Evolutionary conservation across 1,140 invertebrate genomes (phyloP).

Genomic region (Drosophila malerkotliana): DNA sequence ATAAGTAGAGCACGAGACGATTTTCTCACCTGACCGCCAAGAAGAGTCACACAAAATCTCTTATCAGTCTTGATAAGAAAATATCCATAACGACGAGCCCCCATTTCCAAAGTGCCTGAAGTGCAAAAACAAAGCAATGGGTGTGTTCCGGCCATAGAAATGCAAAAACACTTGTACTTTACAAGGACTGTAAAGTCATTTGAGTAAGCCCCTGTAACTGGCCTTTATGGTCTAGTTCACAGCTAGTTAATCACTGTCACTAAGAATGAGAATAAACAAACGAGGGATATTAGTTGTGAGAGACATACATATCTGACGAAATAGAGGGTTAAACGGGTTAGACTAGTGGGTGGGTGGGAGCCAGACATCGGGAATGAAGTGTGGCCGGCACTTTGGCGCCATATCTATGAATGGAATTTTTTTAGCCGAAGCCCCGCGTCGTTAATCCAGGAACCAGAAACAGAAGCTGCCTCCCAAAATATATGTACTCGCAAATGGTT

Average conservation of each 20-base stretch:
- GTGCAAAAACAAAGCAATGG: slow-evolving; percentile 9
- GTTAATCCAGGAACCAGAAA: slow-evolving; percentile 17
- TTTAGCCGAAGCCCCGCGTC: neutral
- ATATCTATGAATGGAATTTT: slow-evolving; percentile 63
- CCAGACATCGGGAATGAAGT: slow-evolving; percentile 7
- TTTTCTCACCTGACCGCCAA: neutral
- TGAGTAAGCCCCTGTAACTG: slow-evolving; percentile 21
- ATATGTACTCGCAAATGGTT: slow-evolving; percentile 19
- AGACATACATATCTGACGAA: neutral
- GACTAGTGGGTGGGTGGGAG: slow-evolving; percentile 1
- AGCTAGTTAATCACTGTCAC: slow-evolving; percentile 23
- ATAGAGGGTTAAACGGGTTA: slow-evolving; percentile 1
- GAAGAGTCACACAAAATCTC: neutral
- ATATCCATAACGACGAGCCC: slow-evolving; percentile 61
- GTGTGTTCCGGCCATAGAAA: slow-evolving; percentile 8
- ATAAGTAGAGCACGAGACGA: neutral
- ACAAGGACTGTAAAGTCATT: slow-evolving; percentile 8
- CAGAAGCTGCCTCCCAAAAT: slow-evolving; percentile 23
- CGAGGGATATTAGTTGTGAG: neutral
- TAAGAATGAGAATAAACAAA: slow-evolving; percentile 18
- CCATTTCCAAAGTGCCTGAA: slow-evolving; percentile 7
- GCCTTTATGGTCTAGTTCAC: slow-evolving; percentile 11
- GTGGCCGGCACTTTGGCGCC: slow-evolving; percentile 26
- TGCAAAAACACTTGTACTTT: slow-evolving; percentile 8
- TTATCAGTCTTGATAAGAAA: slow-evolving; percentile 44